Evolutionary conservation across 1,140 invertebrate species (phyloP).

Genomic region (Drosophila insularis): DNA sequence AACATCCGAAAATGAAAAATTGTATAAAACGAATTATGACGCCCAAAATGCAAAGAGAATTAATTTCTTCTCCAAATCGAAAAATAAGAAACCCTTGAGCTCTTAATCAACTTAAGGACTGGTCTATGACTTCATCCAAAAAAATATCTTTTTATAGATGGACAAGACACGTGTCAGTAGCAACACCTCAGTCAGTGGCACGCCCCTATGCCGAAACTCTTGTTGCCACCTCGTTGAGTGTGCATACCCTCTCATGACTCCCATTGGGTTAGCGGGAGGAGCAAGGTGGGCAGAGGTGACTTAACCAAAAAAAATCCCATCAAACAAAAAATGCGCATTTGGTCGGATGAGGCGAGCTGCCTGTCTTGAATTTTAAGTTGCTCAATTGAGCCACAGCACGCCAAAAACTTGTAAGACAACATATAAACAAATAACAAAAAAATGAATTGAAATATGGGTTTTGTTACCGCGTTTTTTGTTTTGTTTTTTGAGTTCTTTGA

Average conservation of each 20-base stretch:
- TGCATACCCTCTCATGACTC: background rate
- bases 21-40: constrained; percentile 11
- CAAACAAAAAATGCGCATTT: constrained; percentile 64
- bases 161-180: constrained; percentile 29
- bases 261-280: background rate
- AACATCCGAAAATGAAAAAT: constrained; percentile 51
- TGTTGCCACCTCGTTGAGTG: background rate
- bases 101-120: constrained; percentile 14
- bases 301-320: constrained; percentile 68
- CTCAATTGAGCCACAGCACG: constrained; percentile 1
- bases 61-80: background rate
- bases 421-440: background rate
- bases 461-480: background rate
- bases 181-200: constrained; percentile 53
- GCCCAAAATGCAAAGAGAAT: constrained; percentile 14
- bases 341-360: constrained; percentile 39
- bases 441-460: constrained; percentile 6
- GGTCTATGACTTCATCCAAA: constrained; percentile 46
- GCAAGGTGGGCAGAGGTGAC: constrained; percentile 34
- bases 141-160: constrained; percentile 44
- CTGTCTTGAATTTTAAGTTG: constrained; percentile 73
- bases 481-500: constrained; percentile 1
- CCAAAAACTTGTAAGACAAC: constrained; percentile 12
- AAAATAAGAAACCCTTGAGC: constrained; percentile 22
- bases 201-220: constrained; percentile 30